Base-by-base conservation (phyloP, 2,888 invertebrate genomes). In the Spilarctia lutea region DNA sequence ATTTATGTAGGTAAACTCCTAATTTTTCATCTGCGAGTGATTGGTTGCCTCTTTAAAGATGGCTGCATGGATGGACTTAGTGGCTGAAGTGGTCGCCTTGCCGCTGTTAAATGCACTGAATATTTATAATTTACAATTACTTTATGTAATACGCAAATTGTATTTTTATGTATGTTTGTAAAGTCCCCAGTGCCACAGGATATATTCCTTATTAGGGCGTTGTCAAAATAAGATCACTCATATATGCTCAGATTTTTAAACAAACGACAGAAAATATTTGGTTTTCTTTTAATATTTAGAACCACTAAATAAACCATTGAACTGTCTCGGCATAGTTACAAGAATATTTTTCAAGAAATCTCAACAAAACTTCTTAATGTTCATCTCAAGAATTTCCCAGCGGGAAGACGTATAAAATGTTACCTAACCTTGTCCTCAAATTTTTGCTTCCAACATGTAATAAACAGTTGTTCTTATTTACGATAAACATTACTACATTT, bases 391-490 rank as follows among this genome's bases (percentile, higher is more conserved):
- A 20, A 27, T 42, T 65, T 69, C 10, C 48, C 18, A 39, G n/a
- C 20, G 56, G 42, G 56, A 24, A 52, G 10, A 33, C 56, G 45
- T 52, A 63, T 69, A 72, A 72, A 65, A 60, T 73, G 63, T 45
- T 33, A 13, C 33, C 6, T 42, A 70, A 74, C 30, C 65, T 72
- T 30, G 68, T 35, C 56, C 69, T 76, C 66, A 72, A 77, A 75
- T 71, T 65, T 60, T 42, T 68, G 74, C 60, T 65, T 69, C 16
- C 69, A 77, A 71, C 67, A 68, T 74, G 65, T 45, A 83, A 79
- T 76, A 83, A 83, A 72, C 75, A 60, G 67, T 72, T 65, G 18
- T 72, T 69, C 78, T 78, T 83, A 72, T 83, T 85, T 83, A 85
- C 78, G 83, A 81, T 75, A 72, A 72, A 73, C 45, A 71, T 77